A percentile compares a stretch with the other conserved stretches of the same genome.
Conservation (phyloP, 2,113 vertebrate species). For the Psilopsiagon aurifrons region DNA sequence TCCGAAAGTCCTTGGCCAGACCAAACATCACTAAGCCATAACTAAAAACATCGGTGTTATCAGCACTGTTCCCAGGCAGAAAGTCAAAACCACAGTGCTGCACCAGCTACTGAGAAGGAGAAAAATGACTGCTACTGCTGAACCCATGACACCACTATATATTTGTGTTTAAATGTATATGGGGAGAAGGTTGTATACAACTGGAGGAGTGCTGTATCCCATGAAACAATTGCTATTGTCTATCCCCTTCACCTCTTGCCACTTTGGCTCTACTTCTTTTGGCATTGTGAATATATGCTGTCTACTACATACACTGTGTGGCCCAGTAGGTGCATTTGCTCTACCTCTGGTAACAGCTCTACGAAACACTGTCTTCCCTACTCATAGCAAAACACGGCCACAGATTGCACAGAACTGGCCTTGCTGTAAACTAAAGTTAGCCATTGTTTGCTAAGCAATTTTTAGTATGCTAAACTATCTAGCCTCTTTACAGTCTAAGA, state of each 20-base stretch:
- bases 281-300: not conserved
- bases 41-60: no score
- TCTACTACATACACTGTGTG: not conserved
- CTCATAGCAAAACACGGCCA: not conserved
- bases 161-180: accelerated
- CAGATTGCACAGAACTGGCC: not conserved
- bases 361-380: not conserved
- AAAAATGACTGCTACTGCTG: no score
- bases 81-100: no score
- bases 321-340: not conserved
- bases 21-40: no score
- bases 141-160: no score
- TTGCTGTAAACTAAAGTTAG: not conserved
- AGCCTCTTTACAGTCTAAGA: not conserved
- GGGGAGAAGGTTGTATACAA: accelerated
- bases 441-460: conserved; percentile 21
- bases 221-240: not conserved
- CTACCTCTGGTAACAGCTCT: not conserved
- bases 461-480: conserved; percentile 28
- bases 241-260: not conserved
- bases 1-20: no score
- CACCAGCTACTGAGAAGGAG: no score
- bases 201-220: not conserved
- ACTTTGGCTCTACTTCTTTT: not conserved
- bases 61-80: no score